Conservation (phyloP, 2,113 vertebrate genomes). For the Nothobranchius furzeri region DNA sequence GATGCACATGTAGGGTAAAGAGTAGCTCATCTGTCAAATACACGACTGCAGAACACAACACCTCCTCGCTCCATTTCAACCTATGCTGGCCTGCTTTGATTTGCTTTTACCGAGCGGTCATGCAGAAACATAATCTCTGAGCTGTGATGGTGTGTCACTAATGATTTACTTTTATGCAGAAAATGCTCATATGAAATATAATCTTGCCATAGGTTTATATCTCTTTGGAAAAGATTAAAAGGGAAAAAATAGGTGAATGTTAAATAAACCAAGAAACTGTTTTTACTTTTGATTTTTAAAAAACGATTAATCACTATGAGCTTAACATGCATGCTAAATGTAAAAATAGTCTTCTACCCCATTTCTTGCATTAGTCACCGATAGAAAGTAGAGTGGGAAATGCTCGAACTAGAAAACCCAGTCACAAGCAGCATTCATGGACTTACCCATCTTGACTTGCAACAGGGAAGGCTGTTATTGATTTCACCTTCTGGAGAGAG, state of each 20-base stretch:
- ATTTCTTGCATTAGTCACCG: too few relatives aligned
- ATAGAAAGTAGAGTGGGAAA: too few relatives aligned
- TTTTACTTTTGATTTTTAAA: too few relatives aligned
- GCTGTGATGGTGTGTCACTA: slow-evolving; percentile 27
- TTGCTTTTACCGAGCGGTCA: slow-evolving; percentile 38
- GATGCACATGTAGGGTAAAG: slow-evolving; percentile 55
- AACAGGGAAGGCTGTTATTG: too few relatives aligned
- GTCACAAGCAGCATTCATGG: too few relatives aligned
- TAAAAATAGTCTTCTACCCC: too few relatives aligned
- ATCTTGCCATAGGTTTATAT: slow-evolving; percentile 27
- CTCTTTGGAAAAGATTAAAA: slow-evolving; percentile 18
- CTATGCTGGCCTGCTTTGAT: slow-evolving; percentile 50
- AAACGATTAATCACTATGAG: too few relatives aligned
- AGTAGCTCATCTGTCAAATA: slow-evolving; percentile 63
- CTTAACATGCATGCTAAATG: too few relatives aligned
- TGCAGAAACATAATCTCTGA: slow-evolving; percentile 20
- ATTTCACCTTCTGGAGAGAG: too few relatives aligned
- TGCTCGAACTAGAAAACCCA: too few relatives aligned
- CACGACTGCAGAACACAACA: slow-evolving; percentile 15
- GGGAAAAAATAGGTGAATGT: neutral
- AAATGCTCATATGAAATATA: neutral
- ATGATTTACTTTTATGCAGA: slow-evolving; percentile 6
- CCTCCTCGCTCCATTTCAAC: slow-evolving; percentile 32
- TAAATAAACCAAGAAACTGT: neutral
- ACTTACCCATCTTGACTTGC: too few relatives aligned